These are phyloP conservation scores for Aspidiotus rigidus DNA, from an alignment of 2,888 invertebrate species.

Conservation along the genomic window DNA sequence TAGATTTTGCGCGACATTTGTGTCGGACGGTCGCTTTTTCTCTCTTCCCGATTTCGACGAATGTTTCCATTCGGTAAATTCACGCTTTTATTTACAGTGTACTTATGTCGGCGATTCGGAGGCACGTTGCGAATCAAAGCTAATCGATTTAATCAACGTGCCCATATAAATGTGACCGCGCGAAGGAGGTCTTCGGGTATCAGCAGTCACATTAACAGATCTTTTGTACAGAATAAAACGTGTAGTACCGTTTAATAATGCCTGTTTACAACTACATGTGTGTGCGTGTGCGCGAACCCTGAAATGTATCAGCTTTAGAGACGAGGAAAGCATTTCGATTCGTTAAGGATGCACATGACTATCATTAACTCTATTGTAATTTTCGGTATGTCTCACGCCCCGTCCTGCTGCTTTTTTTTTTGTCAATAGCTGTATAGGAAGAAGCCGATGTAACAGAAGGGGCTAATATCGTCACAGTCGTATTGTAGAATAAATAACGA, in stretches of 20 bases:
- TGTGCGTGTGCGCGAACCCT: not conserved
- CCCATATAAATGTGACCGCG: not conserved
- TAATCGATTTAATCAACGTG: slow-evolving; percentile 13
- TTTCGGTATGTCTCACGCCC: slow-evolving; percentile 24
- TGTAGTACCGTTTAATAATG: slow-evolving; percentile 1
- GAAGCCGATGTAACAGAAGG: not conserved
- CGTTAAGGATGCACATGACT: slow-evolving; percentile 32
- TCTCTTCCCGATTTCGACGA: too few relatives aligned
- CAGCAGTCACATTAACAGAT: not conserved
- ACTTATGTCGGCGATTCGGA: too few relatives aligned
- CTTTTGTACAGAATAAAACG: not conserved
- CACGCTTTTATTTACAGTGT: too few relatives aligned
- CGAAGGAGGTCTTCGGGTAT: slow-evolving; percentile 4
- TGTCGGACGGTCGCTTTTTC: too few relatives aligned
- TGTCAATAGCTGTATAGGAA: slow-evolving; percentile 17
- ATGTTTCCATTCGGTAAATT: too few relatives aligned
- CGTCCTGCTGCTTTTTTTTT: not conserved
- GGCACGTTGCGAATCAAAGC: not conserved
- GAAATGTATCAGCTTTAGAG: slow-evolving; percentile 3
- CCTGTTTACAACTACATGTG: not conserved
- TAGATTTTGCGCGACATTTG: too few relatives aligned
- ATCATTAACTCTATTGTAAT: slow-evolving; percentile 33
- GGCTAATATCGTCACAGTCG: slow-evolving; percentile 22
- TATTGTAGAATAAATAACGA: slow-evolving; percentile 22
- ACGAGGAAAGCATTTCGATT: slow-evolving; percentile 14